Evolutionary conservation across 2,888 invertebrate genomes (phyloP), one percentile per base, ranked within the genome.

Genomic region (Drosophila seclusa): DNA sequence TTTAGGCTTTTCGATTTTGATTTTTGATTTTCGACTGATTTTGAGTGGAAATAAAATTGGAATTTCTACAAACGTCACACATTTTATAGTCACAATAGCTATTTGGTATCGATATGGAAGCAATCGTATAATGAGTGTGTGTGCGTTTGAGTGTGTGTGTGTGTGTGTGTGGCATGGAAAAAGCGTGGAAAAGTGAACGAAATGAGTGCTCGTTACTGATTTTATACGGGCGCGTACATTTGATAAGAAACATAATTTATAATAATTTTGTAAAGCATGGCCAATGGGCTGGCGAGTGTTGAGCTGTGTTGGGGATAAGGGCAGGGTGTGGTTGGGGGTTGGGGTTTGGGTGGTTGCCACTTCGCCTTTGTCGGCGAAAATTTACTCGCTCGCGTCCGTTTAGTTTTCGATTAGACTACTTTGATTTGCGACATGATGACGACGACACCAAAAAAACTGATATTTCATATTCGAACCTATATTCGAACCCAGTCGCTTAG

Each of bases 311-410:
- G 24, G 50, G 34, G 50, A 45, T 21, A 13, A 7, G 21, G 42
- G 21, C 21, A 21, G 36, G 16, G 36, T 16, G 5, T 16, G 29
- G 45, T 38, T 32, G 34, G 2, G 21, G 34, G 27, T 18, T 11
- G 32, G 38, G 36, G 16, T 16, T 24, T 5, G 53, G 48, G 52
- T 38, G 34, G 40, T 31, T 60, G 61, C 68, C 71, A 78, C 64
- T 82, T 61, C 62, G 82, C 85, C 83, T 91, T 92, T 91, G 91
- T 91, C 91, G 92, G 92, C 90, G 72, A 84, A 77, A 81, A 68
- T 72, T 80, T 83, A 87, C 84, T 78, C 88, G 80, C 61, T 78
- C 72, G 72, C 66, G 62, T 81, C 75, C 89, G 79, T 89, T 87
- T 90, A 89, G 90, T 87, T 90, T 90, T 86, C 86, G 90, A 86